phyloP scores from a whole-genome alignment of 2,797 vertebrate genomes.

The Chanos chanos region DNA sequence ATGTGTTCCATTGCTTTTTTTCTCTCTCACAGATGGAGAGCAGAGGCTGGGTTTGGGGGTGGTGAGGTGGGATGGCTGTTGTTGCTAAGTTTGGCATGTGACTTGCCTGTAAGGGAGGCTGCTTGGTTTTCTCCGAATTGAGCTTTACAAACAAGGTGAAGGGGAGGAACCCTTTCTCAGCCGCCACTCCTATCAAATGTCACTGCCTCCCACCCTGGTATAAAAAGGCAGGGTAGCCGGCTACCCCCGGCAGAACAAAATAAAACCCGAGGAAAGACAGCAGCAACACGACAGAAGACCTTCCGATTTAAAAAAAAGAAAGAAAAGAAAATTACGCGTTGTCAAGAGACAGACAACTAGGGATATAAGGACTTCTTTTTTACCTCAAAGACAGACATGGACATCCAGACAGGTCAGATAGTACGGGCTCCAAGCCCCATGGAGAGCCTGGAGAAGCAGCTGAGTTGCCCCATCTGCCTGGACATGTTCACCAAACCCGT shows the following conservation, averaged over 20 bases:
- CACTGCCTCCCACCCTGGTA: slow-evolving; percentile 34
- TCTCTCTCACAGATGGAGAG: slow-evolving; percentile 33
- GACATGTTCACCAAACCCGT: slow-evolving; percentile 68
- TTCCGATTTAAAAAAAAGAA: neutral
- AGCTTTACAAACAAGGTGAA: slow-evolving; percentile 50
- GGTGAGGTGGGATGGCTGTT: neutral
- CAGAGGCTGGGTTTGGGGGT: too few species aligned
- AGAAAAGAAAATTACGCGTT: slow-evolving; percentile 1
- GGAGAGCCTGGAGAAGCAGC: slow-evolving; percentile 64
- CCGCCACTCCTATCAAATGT: slow-evolving; percentile 25
- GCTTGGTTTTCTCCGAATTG: slow-evolving; percentile 54
- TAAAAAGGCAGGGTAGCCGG: slow-evolving; percentile 37
- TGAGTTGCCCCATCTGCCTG: slow-evolving; percentile 67
- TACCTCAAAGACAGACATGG: slow-evolving; percentile 46
- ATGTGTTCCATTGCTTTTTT: slow-evolving; percentile 12
- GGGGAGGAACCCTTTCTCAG: slow-evolving; percentile 36
- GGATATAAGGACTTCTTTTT: slow-evolving; percentile 11
- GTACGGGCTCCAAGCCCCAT: slow-evolving; percentile 45
- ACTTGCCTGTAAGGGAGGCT: slow-evolving; percentile 30
- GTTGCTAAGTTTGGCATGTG: slow-evolving; percentile 53
- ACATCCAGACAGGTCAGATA: slow-evolving; percentile 54
- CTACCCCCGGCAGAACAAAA: slow-evolving; percentile 41
- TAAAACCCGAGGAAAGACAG: slow-evolving; percentile 26
- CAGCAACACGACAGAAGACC: slow-evolving; percentile 4
- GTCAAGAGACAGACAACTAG: neutral